A percentile compares a stretch with the other conserved stretches of the same genome.
Conservation (phyloP, 2,888 invertebrate species). For the Eristalinus sepulchralis region DNA sequence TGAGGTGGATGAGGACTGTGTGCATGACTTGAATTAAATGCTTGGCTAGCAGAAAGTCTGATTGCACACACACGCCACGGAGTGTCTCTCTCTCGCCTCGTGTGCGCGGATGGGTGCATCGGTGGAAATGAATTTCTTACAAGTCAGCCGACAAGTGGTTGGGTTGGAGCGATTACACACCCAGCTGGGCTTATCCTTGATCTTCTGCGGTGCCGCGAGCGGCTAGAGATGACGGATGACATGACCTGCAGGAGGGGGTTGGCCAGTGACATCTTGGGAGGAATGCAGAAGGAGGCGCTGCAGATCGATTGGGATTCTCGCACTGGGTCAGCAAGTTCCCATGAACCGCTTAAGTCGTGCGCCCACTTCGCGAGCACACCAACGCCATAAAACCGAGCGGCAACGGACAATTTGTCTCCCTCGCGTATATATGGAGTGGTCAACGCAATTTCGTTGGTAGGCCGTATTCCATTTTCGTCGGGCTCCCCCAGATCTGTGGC, state of each 20-base stretch:
- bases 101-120: slow-evolving; percentile 6
- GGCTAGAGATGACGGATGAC: neutral
- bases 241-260: neutral
- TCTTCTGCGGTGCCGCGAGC: neutral
- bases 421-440: slow-evolving; percentile 56
- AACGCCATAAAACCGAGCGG: slow-evolving; percentile 6
- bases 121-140: slow-evolving; percentile 8
- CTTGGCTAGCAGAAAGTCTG: slow-evolving; percentile 44
- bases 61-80: slow-evolving; percentile 13
- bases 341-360: slow-evolving; percentile 26
- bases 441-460: slow-evolving; percentile 58
- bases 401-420: slow-evolving; percentile 67
- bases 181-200: neutral
- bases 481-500: slow-evolving; percentile 17
- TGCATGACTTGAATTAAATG: slow-evolving; percentile 68
- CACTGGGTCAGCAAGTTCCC: slow-evolving; percentile 54
- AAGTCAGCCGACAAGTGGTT: neutral
- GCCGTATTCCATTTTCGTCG: slow-evolving; percentile 55
- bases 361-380: neutral
- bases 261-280: neutral
- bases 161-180: neutral
- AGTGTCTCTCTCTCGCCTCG: neutral
- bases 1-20: slow-evolving; percentile 64
- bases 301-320: slow-evolving; percentile 9
- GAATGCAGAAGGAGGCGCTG: neutral